Evolutionary conservation across 2,113 vertebrate genomes (phyloP).

Genomic region (Gracilinanus agilis): DNA sequence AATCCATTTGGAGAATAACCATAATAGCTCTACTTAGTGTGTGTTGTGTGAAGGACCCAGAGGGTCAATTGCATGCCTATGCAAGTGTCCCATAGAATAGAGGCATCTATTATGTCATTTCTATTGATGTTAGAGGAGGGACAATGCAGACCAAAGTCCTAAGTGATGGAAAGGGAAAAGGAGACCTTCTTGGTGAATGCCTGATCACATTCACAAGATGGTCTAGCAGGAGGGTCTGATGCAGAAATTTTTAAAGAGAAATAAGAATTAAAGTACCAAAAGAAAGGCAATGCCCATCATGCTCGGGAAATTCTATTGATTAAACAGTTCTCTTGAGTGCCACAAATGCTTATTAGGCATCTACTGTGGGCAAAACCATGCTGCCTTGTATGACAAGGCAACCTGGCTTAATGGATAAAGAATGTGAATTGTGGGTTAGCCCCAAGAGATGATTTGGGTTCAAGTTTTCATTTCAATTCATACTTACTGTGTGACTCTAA

Average conservation of each 20-base stretch:
- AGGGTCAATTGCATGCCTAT: constrained; percentile 57
- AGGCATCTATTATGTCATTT: constrained; percentile 61
- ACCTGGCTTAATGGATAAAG: background rate
- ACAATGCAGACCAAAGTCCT: constrained; percentile 49
- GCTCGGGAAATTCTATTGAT: background rate
- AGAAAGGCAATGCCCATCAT: background rate
- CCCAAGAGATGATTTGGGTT: background rate
- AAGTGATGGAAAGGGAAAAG: constrained; percentile 52
- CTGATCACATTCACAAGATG: constrained; percentile 2
- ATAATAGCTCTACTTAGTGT: constrained; percentile 61
- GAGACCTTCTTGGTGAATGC: constrained; percentile 4
- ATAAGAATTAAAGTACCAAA: background rate
- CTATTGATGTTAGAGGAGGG: constrained; percentile 41
- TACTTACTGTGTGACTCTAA: background rate
- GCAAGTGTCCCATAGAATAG: constrained; percentile 11
- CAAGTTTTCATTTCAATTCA: background rate
- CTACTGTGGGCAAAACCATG: background rate
- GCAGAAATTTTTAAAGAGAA: background rate
- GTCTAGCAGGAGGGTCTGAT: background rate
- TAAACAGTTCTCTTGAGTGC: background rate
- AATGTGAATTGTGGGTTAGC: background rate
- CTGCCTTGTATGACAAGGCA: background rate
- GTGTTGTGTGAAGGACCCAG: constrained; percentile 18
- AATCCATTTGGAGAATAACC: constrained; percentile 53
- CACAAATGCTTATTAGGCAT: background rate